Evolutionary conservation across 2,888 invertebrate genomes (phyloP).

Genomic region (Drosophila birchii): DNA sequence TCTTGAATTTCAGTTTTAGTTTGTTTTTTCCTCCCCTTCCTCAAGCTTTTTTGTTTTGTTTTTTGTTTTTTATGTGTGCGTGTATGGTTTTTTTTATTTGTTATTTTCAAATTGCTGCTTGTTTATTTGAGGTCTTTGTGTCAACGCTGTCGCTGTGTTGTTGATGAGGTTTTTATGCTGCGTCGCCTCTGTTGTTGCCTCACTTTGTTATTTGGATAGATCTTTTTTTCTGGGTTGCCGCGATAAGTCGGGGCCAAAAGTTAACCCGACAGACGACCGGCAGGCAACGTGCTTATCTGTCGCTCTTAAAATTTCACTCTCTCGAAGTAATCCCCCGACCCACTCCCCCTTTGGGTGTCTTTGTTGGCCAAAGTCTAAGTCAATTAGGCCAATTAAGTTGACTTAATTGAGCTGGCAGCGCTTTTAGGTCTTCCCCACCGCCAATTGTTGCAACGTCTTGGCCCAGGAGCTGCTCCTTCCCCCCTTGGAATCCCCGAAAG

Average conservation of each 20-base stretch:
- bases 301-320: slow-evolving; percentile 41
- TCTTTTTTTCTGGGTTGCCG: slow-evolving; percentile 53
- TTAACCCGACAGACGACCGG: slow-evolving; percentile 42
- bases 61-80: slow-evolving; percentile 12
- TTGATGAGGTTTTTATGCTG: slow-evolving; percentile 47
- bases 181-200: slow-evolving; percentile 43
- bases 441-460: slow-evolving; percentile 44
- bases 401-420: slow-evolving; percentile 74
- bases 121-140: slow-evolving; percentile 79
- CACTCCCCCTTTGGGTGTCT: slow-evolving; percentile 17
- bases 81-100: slow-evolving; percentile 24
- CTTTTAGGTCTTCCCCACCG: slow-evolving; percentile 51
- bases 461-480: background rate
- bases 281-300: slow-evolving; percentile 38
- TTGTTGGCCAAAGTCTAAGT: slow-evolving; percentile 61
- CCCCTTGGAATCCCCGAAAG: background rate
- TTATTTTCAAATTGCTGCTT: slow-evolving; percentile 65
- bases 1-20: slow-evolving; percentile 35
- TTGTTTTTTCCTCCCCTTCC: slow-evolving; percentile 18
- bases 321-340: slow-evolving; percentile 1
- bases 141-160: slow-evolving; percentile 56
- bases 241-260: slow-evolving; percentile 64
- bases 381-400: slow-evolving; percentile 77
- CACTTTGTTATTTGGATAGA: slow-evolving; percentile 58
- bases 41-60: slow-evolving; percentile 4